These are phyloP conservation scores for Fissipunctia ypsillon DNA, from an alignment of 2,888 invertebrate species.

Conservation along the genomic window DNA sequence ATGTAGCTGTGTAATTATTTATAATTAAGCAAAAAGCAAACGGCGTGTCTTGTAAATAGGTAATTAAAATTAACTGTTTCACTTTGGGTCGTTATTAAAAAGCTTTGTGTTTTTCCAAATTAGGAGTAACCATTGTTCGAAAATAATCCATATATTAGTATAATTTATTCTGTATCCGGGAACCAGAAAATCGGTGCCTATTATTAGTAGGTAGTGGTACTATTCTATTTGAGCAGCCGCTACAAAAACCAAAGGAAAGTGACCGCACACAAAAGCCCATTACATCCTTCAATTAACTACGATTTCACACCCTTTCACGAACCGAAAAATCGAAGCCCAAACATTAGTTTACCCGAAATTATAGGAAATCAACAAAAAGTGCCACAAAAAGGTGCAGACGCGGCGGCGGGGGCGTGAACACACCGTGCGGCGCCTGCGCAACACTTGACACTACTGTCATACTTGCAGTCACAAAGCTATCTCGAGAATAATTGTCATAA, in stretches of 20 bases:
- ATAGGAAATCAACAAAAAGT: constrained; percentile 88
- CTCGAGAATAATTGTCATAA: not conserved
- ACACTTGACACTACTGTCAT: constrained; percentile 33
- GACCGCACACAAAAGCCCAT: constrained; percentile 87
- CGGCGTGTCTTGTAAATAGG: constrained; percentile 70
- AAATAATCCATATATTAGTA: constrained; percentile 63
- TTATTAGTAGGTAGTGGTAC: constrained; percentile 60
- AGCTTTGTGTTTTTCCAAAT: constrained; percentile 66
- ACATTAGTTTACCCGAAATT: constrained; percentile 90
- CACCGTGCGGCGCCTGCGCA: constrained; percentile 75
- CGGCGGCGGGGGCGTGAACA: constrained; percentile 72
- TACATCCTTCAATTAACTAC: constrained; percentile 88
- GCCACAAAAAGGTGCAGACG: constrained; percentile 82
- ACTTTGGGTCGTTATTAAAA: constrained; percentile 65
- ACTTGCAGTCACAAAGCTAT: not conserved
- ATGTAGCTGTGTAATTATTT: constrained; percentile 79
- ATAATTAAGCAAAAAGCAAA: constrained; percentile 71
- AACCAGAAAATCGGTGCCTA: constrained; percentile 59
- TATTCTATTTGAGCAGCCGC: constrained; percentile 61
- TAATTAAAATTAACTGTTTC: constrained; percentile 70
- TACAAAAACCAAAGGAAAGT: constrained; percentile 81
- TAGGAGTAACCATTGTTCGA: constrained; percentile 68
- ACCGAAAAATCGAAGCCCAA: constrained; percentile 90
- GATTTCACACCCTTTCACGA: constrained; percentile 90
- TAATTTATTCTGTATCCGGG: constrained; percentile 59